Base-by-base conservation (phyloP, 2,888 invertebrate species). In the Galerucella nymphaeae region DNA sequence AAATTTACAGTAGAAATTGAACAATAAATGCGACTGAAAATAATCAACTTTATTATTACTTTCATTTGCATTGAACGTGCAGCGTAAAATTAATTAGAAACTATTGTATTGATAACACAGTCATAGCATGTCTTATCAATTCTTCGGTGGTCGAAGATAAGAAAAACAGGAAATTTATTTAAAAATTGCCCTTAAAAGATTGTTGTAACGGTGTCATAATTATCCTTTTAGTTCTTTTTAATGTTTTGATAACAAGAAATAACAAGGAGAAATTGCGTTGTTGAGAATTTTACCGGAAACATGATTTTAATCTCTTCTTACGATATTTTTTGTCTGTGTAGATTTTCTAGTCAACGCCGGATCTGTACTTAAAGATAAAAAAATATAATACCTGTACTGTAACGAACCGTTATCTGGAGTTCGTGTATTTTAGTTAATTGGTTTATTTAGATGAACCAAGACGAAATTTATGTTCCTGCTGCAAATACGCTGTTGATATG, bases 371-470 rank as follows among this genome's bases (percentile, higher is more conserved):
- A 50, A n/a, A n/a, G 5, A 50, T 14, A n/a, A 3, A 50, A 16
- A 50, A 50, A 5, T 50, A n/a, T n/a, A 50, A 50, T 16, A 50
- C 50, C 50, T 50, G 50, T 8, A 4, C n/a, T 50, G 50, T n/a
- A n/a, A n/a, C 6, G 14, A 50, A 50, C 50, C 50, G 50, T 50
- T 50, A 50, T n/a, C 50, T 50, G 50, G 50, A 50, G 50, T 50
- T 50, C 16, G 50, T 50, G n/a, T 50, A n/a, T 50, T 50, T 50
- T 50, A 13, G 45, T 45, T 45, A 50, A 50, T 50, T 50, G 14
- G 50, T 50, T 50, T 50, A 50, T n/a, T 50, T 50, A 50, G 50
- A 50, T 50, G n/a, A 50, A 50, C 50, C 16, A 50, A 6, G 50
- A 50, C 50, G 50, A 50, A n/a, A 50, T 50, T 50, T 50, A 50